These are phyloP conservation scores for Caenorhabditis japonica DNA, from an alignment of 2,888 invertebrate genomes.

Conservation along the genomic window DNA sequence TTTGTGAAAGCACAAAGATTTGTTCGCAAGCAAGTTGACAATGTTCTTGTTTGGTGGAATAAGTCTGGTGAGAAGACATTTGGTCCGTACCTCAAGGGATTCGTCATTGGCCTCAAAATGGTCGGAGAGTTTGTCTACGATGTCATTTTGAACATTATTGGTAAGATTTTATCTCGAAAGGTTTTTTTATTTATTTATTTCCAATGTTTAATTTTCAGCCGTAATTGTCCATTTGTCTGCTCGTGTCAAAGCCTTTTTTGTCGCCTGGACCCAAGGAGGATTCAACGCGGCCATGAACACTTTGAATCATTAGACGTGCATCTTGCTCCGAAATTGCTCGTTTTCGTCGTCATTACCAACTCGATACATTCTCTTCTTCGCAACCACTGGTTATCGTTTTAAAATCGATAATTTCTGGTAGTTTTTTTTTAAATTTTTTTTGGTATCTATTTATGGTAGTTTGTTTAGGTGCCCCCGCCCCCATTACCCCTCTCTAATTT, in stretches of 20 bases:
- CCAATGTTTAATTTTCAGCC: neutral
- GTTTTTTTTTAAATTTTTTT: constrained; percentile 3
- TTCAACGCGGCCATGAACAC: constrained; percentile 46
- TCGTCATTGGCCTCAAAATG: constrained; percentile 45
- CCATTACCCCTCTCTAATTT: constrained; percentile 25
- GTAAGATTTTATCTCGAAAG: constrained; percentile 22
- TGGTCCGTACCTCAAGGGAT: constrained; percentile 37
- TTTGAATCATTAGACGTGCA: constrained; percentile 17
- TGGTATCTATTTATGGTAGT: constrained; percentile 10
- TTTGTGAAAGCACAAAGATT: constrained; percentile 41
- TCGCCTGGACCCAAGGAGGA: constrained; percentile 27
- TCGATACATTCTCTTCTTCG: constrained; percentile 5
- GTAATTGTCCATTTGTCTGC: neutral
- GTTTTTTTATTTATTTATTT: too few species aligned
- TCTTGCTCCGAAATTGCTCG: too few species aligned
- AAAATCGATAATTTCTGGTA: constrained; percentile 33
- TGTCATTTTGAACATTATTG: constrained; percentile 14
- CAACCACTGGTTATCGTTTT: neutral
- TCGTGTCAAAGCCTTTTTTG: constrained; percentile 22
- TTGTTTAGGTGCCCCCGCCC: constrained; percentile 3
- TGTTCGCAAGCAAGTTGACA: constrained; percentile 24
- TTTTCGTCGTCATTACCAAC: too few species aligned
- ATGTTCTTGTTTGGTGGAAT: constrained; percentile 52
- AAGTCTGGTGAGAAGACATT: constrained; percentile 51
- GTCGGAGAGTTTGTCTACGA: constrained; percentile 48